Percentiles rank a stretch among this genome's conserved stretches.
Evolutionary conservation across 2,888 invertebrate genomes (phyloP).

Genomic region (Torymus texanus): DNA sequence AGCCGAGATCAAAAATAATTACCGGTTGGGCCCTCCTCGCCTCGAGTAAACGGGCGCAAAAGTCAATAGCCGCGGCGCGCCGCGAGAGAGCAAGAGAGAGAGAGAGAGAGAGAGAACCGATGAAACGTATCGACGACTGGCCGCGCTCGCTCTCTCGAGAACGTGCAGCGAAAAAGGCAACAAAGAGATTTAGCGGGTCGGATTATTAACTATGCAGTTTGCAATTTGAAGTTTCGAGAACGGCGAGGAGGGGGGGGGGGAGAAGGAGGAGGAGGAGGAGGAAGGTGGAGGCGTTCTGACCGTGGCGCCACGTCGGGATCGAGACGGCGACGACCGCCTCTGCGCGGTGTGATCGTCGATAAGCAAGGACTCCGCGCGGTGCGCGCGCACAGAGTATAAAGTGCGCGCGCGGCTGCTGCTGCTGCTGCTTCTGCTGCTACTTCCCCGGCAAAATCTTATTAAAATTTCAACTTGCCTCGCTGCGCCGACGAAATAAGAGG

Average conservation of each 20-base stretch:
- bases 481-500: slow-evolving; percentile 19
- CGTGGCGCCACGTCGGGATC: slow-evolving; percentile 48
- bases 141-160: slow-evolving; percentile 15
- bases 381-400: slow-evolving; percentile 14
- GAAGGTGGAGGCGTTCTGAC: slow-evolving; percentile 47
- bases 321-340: slow-evolving; percentile 8
- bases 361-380: slow-evolving; percentile 49
- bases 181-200: too few species aligned
- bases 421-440: background rate
- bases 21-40: slow-evolving; percentile 28
- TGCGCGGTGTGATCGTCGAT: slow-evolving; percentile 45
- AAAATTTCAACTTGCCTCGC: slow-evolving; percentile 28
- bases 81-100: slow-evolving; percentile 8
- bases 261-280: slow-evolving; percentile 10
- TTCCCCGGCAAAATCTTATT: slow-evolving; percentile 30
- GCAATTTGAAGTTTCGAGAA: slow-evolving; percentile 55
- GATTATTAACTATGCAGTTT: slow-evolving; percentile 53
- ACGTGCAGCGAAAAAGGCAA: slow-evolving; percentile 22
- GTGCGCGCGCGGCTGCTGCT: background rate
- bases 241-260: background rate
- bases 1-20: slow-evolving; percentile 44
- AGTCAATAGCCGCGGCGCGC: slow-evolving; percentile 39
- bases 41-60: slow-evolving; percentile 28
- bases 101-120: slow-evolving; percentile 3
- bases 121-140: slow-evolving; percentile 22